A percentile compares a stretch with the other conserved stretches of the same genome.
phyloP scores from a whole-genome alignment of 2,888 invertebrate species.

The Melitaea athalia region DNA sequence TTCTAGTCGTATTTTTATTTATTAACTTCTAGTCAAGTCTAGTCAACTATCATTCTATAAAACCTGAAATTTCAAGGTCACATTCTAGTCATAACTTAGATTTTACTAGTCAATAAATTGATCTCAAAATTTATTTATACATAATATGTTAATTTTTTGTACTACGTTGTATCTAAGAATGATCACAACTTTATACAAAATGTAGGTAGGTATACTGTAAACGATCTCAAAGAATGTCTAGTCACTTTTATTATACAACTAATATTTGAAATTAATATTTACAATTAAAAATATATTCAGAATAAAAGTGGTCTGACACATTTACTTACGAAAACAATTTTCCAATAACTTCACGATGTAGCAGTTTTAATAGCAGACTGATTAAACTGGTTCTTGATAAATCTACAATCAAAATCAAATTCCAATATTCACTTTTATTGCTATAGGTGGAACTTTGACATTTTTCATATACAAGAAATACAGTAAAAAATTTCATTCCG shows the following conservation, averaged over 20 bases:
- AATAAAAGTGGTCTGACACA: background rate
- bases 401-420: too few relatives aligned
- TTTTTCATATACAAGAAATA: too few relatives aligned
- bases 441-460: too few relatives aligned
- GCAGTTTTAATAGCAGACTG: too few relatives aligned
- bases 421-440: too few relatives aligned
- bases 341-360: background rate
- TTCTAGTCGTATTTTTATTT: constrained; percentile 1
- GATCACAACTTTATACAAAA: background rate
- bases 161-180: background rate
- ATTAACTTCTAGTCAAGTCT: constrained; percentile 20
- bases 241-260: constrained; percentile 30
- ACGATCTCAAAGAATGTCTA: constrained; percentile 24
- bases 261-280: background rate
- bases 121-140: background rate
- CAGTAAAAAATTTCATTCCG: background rate
- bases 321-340: background rate
- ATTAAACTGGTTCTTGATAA: too few relatives aligned
- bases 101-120: background rate
- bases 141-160: background rate
- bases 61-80: background rate
- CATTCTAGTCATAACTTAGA: background rate
- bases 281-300: background rate
- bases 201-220: background rate
- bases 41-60: background rate